Base-by-base conservation (phyloP, 2,797 vertebrate species). In the Liparis tanakae region DNA sequence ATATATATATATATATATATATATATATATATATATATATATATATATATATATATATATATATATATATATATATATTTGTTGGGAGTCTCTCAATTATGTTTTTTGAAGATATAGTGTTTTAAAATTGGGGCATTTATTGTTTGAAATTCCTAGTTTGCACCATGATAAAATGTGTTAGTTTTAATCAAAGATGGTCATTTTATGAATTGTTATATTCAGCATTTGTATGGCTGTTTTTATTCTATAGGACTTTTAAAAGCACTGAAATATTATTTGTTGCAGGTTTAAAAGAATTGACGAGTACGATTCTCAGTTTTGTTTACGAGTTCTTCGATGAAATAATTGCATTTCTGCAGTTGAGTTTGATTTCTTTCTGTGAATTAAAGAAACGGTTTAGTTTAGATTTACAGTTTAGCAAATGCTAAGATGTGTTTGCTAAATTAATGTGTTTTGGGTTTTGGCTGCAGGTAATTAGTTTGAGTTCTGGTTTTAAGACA, bases 141-240 rank as follows among this genome's bases (percentile, higher is more conserved):
- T 25, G 7, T 57, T 72, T 59, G 5, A 41, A 41, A 25, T 15
- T 10, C 6, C 22, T 20, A 30, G 6, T 69, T 51, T 48, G 10
- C 2, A 55, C 30, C 17, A 1, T 25, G 6, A 46, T 46, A 3
- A 14, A 34, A 20, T 39, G 17, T 30, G 18, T 53, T 65, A 0
- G 37, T 34, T 51, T 44, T 8, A 44, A 39, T 33, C n/a, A 44
- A 44, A 36, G 12, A 25, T 50, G 5, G 20, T 43, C n/a, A 51
- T 9, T 71, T 59, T 71, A 30, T 30, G 25, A 33, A 46, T 59
- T 4, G 37, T 22, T 60, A 22, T 60, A 22, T 60, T 60, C 41
- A 56, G 22, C 41, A 56, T 56, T 57, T 60, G 2, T 62, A 4
- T 44, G 1, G 22, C 33, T 22, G 10, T 46, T 59, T 7, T 46